These are phyloP conservation scores for Protomyctophum bolini DNA, from an alignment of 2,113 vertebrate genomes.

Conservation along the genomic window DNA sequence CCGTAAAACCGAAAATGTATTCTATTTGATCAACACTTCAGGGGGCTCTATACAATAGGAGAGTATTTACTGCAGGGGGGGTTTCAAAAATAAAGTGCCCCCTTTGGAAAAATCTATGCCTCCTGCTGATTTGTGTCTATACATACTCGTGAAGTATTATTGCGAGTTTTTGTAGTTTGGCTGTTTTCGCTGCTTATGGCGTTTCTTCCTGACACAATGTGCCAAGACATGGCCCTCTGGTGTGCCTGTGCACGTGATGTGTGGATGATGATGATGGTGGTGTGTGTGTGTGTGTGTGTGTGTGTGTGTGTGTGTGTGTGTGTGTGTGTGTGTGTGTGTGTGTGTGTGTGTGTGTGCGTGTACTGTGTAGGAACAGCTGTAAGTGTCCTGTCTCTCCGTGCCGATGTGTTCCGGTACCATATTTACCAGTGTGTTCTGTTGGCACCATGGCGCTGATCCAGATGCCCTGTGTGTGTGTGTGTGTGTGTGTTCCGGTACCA, in stretches of 20 bases:
- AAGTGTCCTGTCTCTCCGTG: not conserved
- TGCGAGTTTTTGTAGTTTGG: not conserved
- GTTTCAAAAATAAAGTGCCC: too few species aligned
- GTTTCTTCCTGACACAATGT: not conserved
- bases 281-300: not conserved
- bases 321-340: not conserved
- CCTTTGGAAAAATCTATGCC: too few species aligned
- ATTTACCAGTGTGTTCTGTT: constrained; percentile 4
- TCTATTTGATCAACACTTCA: too few species aligned
- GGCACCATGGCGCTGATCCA: not conserved
- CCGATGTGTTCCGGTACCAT: constrained; percentile 10
- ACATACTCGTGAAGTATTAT: not conserved
- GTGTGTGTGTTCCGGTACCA: constrained; percentile 11
- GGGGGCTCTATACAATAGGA: too few species aligned
- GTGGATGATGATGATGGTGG: not conserved
- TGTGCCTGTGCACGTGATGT: not conserved
- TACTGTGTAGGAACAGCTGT: not conserved
- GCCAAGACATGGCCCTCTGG: not conserved
- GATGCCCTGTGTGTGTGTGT: too few species aligned
- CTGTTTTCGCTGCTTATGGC: not conserved
- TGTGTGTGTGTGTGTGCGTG: not conserved
- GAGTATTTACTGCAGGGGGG: too few species aligned
- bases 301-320: not conserved
- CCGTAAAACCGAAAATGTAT: too few species aligned
- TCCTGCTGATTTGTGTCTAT: not conserved